Base-by-base conservation (phyloP, 2,797 vertebrate species). In the Halcyon leucocephala region DNA sequence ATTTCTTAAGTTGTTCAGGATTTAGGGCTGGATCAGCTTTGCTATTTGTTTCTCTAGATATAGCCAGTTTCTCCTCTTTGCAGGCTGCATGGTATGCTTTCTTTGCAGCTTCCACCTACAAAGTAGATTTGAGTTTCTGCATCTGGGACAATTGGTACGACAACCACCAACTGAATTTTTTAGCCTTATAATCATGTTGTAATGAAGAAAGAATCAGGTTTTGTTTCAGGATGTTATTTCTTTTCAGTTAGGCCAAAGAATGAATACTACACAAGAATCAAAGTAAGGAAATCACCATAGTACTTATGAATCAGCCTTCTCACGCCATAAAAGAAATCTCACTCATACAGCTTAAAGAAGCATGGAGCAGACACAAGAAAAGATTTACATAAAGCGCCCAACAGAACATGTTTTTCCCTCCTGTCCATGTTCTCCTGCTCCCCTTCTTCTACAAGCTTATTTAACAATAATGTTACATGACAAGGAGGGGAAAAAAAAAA, bases 1-100 rank as follows among this genome's bases (percentile, higher is more conserved):
- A 97, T 95, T 99, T 99, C 98, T 99, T 99, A 70, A 99, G 99
- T 33, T 98, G 98, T 6, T 99, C 99, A 0, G 99, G 98, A 96
- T 99, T 99, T 91, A 99, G 98, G 60, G 98, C 99, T 57, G 98
- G 99, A 79, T 99, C 99, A 33, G 99, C 98, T 94, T 99, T 99
- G 97, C 99, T 99, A 88, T 98, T 99, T 69, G 95, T 98, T 96
- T 99, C 99, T 73, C 99, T 98, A 72, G 99, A 99, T 82, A 98
- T 91, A 51, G 99, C 99, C 87, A 99, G 95, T 69, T 99, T 99
- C 97, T 99, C 99, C 87, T 99, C 99, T 89, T 99, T 99, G 89
- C 99, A 99, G 8, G 99, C 99, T 0, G 98, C 97, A 41, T 99
- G 99, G 95, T 99, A 99, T 0, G 98, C 94, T 96, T 99, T 99